Percentiles rank a stretch among this genome's conserved stretches.
These are phyloP conservation scores for Apoderus coryli DNA, from an alignment of 2,888 invertebrate species.

Conservation along the genomic window DNA sequence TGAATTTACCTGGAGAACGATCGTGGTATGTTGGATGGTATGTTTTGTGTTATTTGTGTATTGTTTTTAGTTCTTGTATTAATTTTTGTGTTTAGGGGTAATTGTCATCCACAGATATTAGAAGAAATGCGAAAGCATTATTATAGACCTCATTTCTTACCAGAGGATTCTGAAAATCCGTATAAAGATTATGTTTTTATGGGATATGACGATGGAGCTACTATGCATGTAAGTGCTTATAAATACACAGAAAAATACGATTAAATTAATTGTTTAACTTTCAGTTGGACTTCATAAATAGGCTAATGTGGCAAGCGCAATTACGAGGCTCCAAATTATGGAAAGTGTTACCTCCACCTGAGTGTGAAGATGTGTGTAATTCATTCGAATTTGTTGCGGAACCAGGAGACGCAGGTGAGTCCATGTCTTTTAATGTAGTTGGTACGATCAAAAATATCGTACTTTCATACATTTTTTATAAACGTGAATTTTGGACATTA, in stretches of 20 bases:
- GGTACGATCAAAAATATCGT: no score
- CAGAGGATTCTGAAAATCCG: conserved; percentile 77
- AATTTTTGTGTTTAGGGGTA: conserved; percentile 44
- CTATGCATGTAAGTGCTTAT: conserved; percentile 62
- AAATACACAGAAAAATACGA: conserved; percentile 2
- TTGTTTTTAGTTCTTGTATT: background rate
- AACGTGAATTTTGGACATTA: no score
- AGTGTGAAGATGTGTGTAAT: conserved; percentile 66
- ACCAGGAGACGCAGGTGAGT: conserved; percentile 71
- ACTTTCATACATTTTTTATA: no score
- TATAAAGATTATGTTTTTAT: conserved; percentile 83
- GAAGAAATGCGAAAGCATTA: conserved; percentile 61
- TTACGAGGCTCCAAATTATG: conserved; percentile 74
- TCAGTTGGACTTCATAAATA: conserved; percentile 79
- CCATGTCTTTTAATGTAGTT: no score
- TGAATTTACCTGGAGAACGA: conserved; percentile 43
- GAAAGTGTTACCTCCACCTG: conserved; percentile 71
- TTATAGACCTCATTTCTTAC: conserved; percentile 70
- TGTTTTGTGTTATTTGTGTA: conserved; percentile 25
- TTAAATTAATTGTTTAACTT: conserved; percentile 16
- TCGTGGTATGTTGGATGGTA: conserved; percentile 89
- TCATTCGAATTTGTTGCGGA: conserved; percentile 63
- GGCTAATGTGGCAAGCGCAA: conserved; percentile 91
- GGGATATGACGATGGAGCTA: conserved; percentile 80
- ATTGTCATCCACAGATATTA: conserved; percentile 72